Base-by-base conservation (phyloP, 2,797 vertebrate species). In the Hemitrygon akajei region DNA sequence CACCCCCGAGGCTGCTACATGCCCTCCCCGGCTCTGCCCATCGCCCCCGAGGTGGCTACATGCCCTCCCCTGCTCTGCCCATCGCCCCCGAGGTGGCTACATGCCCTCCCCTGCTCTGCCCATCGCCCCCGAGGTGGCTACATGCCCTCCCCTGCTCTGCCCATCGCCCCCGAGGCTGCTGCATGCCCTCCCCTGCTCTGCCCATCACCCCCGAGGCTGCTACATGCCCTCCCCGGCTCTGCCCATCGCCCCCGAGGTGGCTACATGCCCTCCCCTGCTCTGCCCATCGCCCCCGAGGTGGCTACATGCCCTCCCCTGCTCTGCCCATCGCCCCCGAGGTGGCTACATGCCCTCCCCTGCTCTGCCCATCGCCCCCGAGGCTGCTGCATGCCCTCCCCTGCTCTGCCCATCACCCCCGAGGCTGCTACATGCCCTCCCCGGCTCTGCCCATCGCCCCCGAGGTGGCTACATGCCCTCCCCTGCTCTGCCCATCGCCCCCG, bases 401-500 rank as follows among this genome's bases (percentile, higher is more conserved):
- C 47, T 76, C 93, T 16, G 0, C 9, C 63, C 63, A 9, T 63
- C 93, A 66, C 96, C 91, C 95, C 63, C 9, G 0, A 66, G 14
- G 14, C 0, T 12, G 22, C 2, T 63, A 34, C 14, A 60, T 22
- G 27, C 20, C 71, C 30, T 7, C n/a, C 16, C 20, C 11, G 80
- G 60, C 47, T 76, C 93, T 16, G 0, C 9, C 63, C 63, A 9
- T 63, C 93, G 66, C 96, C 91, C 95, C 63, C 9, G 0, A 66
- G 14, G 14, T 1, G 12, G 22, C 2, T 63, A 34, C 14, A 60
- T 22, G 27, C 20, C 71, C 30, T 7, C n/a, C 16, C 20, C n/a
- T n/a, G n/a, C n/a, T n/a, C 93, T 16, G 0, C 9, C 63, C 63
- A 9, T 63, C 93, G 66, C 96, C 91, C 95, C 63, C 9, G 0